Percentiles rank a stretch among this genome's conserved stretches.
Conservation (phyloP, 2,113 vertebrate genomes). For the Actinemys pallida region DNA sequence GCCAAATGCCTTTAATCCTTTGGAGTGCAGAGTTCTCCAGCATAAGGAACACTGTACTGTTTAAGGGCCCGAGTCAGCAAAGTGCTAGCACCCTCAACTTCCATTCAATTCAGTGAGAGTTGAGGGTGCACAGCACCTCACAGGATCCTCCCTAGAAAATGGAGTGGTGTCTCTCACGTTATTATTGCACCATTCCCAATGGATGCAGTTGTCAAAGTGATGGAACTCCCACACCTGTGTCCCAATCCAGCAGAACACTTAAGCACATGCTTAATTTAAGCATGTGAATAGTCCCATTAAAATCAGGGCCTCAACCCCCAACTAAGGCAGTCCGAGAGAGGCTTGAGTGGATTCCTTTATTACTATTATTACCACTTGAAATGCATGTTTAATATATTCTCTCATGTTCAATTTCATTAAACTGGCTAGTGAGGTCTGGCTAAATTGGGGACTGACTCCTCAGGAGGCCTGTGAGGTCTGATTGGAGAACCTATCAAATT, state of each 20-base stretch:
- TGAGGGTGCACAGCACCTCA: not conserved
- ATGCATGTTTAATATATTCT: not conserved
- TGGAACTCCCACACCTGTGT: not conserved
- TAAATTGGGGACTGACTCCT: not conserved
- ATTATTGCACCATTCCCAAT: not conserved
- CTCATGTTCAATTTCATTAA: slow-evolving; percentile 11
- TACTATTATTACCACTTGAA: not conserved
- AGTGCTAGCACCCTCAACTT: not conserved
- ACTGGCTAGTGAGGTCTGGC: not conserved
- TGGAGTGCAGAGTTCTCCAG: fast-evolving
- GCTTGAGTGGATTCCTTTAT: not conserved
- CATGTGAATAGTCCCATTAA: not conserved
- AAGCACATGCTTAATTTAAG: not conserved
- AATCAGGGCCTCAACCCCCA: not conserved
- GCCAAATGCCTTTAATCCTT: not conserved
- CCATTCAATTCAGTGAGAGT: not conserved
- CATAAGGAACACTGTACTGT: not conserved
- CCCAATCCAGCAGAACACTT: not conserved
- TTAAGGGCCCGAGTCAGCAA: not conserved
- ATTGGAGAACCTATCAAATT: slow-evolving; percentile 6
- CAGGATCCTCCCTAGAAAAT: not conserved
- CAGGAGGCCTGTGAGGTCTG: slow-evolving; percentile 35
- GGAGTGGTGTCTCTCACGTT: not conserved
- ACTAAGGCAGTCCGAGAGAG: not conserved
- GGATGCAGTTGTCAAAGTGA: not conserved